Evolutionary conservation across 2,888 invertebrate genomes (phyloP).

Genomic region (Rhingia campestris): DNA sequence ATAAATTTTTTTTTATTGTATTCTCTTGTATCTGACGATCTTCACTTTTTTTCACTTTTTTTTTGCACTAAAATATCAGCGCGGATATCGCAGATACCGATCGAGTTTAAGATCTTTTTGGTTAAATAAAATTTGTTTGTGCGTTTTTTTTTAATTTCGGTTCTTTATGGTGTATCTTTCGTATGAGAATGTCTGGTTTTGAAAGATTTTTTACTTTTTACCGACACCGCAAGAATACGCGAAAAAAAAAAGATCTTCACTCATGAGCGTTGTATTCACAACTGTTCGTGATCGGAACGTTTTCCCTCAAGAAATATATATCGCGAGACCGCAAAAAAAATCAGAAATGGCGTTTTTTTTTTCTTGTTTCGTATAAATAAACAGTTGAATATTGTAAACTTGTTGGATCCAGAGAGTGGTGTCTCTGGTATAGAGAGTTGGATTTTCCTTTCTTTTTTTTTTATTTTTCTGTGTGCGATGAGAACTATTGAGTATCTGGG

Average conservation of each 20-base stretch:
- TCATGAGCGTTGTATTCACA: constrained; percentile 81
- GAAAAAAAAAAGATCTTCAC: constrained; percentile 79
- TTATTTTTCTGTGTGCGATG: constrained; percentile 12
- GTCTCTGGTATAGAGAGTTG: constrained; percentile 17
- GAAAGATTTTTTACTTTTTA: constrained; percentile 1
- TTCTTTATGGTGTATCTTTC: constrained; percentile 33
- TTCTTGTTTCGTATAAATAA: constrained; percentile 48
- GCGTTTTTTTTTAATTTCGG: constrained; percentile 8
- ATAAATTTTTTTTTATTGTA: not conserved
- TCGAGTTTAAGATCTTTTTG: constrained; percentile 57
- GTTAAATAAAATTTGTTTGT: not conserved
- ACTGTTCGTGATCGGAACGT: constrained; percentile 76
- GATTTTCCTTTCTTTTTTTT: not conserved
- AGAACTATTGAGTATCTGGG: constrained; percentile 30
- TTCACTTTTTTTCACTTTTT: constrained; percentile 33
- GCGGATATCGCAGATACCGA: constrained; percentile 21
- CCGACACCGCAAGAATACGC: constrained; percentile 47
- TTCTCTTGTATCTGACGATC: constrained; percentile 48
- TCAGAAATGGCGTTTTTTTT: constrained; percentile 6
- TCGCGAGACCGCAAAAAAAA: constrained; percentile 59
- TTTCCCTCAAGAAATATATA: constrained; percentile 73
- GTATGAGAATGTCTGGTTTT: constrained; percentile 26
- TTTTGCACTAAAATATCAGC: constrained; percentile 19
- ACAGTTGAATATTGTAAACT: not conserved
- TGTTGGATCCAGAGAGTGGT: constrained; percentile 6